A percentile compares a stretch with the other conserved stretches of the same genome.
Evolutionary conservation across 2,888 invertebrate species (phyloP).

Genomic region (Aphelenchoides bicaudatus): DNA sequence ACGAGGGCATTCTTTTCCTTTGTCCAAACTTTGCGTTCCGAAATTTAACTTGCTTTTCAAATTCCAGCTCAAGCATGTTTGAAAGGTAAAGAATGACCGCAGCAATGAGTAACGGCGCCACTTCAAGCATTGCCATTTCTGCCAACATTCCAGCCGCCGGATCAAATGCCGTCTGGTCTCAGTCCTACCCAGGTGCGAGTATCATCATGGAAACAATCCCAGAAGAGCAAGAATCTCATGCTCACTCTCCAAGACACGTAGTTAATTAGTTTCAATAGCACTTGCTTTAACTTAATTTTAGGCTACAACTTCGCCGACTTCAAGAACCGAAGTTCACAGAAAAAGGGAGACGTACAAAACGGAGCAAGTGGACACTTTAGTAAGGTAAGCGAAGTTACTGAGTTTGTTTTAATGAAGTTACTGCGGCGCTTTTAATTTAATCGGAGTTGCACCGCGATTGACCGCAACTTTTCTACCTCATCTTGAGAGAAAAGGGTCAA

Average conservation of each 20-base stretch:
- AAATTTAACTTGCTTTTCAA: too few species aligned
- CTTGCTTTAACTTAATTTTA: neutral
- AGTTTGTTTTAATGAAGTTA: too few species aligned
- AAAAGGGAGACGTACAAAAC: slow-evolving; percentile 53
- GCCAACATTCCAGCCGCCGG: slow-evolving; percentile 4
- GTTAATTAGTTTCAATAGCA: neutral
- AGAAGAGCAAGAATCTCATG: slow-evolving; percentile 44
- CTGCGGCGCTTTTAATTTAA: too few species aligned
- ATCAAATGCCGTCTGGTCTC: slow-evolving; percentile 1
- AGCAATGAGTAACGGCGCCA: too few species aligned
- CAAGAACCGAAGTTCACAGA: slow-evolving; percentile 33
- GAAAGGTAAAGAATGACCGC: too few species aligned
- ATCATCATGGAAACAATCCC: slow-evolving; percentile 56
- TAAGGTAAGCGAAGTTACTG: slow-evolving; percentile 41
- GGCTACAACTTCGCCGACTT: slow-evolving; percentile 1
- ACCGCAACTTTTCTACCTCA: too few species aligned
- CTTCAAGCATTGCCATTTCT: neutral
- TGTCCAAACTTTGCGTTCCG: neutral
- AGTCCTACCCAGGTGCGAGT: slow-evolving; percentile 13
- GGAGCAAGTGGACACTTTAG: slow-evolving; percentile 57
- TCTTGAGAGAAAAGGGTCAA: too few species aligned
- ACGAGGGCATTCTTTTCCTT: neutral
- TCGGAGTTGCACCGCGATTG: too few species aligned
- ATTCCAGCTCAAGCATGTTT: too few species aligned
- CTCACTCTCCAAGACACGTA: slow-evolving; percentile 20